Percentiles rank a stretch among this genome's conserved stretches.
Evolutionary conservation across 2,888 invertebrate species (phyloP).

Genomic region (Rotaria macrura): DNA sequence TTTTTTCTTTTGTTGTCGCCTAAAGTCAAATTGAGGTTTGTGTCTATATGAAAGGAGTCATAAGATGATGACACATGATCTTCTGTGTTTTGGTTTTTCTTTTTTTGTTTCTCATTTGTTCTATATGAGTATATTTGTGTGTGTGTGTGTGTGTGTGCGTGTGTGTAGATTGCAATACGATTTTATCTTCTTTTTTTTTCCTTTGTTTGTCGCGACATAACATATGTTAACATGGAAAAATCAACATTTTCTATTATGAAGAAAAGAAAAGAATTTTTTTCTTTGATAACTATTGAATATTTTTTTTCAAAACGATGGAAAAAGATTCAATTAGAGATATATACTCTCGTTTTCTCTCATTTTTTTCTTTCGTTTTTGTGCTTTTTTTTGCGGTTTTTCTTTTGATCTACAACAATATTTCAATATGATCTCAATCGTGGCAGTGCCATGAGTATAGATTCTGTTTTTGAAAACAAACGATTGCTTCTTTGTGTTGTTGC

Average conservation of each 20-base stretch:
- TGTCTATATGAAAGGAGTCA: background rate
- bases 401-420: background rate
- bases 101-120: background rate
- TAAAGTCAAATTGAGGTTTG: background rate
- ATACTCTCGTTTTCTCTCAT: background rate
- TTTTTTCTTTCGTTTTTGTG: background rate
- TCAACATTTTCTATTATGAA: conserved; percentile 1
- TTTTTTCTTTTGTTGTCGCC: background rate
- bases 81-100: background rate
- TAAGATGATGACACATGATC: background rate
- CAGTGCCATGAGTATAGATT: conserved; percentile 1
- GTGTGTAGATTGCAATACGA: background rate
- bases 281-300: conserved; percentile 1
- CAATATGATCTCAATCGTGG: background rate
- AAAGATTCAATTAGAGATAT: background rate
- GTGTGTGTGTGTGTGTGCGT: too few relatives aligned
- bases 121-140: background rate
- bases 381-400: background rate
- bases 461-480: background rate
- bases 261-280: background rate
- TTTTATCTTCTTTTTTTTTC: conserved; percentile 6
- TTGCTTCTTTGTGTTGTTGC: background rate
- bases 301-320: background rate
- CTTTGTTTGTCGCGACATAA: background rate
- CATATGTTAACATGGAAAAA: background rate